Conservation (phyloP, 2,888 invertebrate species). For the Ophion ventricosus region DNA sequence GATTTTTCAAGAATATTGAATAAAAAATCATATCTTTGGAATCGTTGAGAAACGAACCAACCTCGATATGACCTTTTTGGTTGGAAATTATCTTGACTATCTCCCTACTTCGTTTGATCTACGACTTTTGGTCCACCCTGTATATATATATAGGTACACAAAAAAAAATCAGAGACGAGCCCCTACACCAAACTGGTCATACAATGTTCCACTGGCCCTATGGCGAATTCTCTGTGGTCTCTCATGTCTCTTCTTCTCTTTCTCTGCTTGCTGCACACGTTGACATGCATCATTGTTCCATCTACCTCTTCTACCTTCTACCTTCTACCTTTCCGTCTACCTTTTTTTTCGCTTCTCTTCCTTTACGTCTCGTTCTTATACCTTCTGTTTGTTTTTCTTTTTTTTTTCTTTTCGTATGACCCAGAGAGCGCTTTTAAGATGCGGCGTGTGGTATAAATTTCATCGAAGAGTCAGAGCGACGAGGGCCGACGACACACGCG, state of each 20-base stretch:
- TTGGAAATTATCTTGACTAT: too few species aligned
- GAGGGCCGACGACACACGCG: constrained; percentile 38
- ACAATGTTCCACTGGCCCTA: constrained; percentile 20
- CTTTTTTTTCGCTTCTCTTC: too few species aligned
- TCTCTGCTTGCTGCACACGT: constrained; percentile 33
- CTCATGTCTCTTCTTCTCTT: constrained; percentile 10
- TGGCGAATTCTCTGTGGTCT: constrained; percentile 30
- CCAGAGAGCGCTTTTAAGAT: constrained; percentile 67
- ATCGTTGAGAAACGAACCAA: too few species aligned
- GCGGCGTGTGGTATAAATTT: constrained; percentile 72
- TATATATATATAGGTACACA: constrained; percentile 60
- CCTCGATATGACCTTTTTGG: too few species aligned
- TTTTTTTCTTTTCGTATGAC: constrained; percentile 40
- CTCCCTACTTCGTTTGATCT: too few species aligned
- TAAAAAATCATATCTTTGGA: too few species aligned
- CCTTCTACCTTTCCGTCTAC: constrained; percentile 4
- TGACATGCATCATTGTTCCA: constrained; percentile 25
- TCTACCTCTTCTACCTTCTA: constrained; percentile 27
- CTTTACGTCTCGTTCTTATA: too few species aligned
- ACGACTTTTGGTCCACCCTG: too few species aligned
- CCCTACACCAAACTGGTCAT: constrained; percentile 48
- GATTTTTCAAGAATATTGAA: too few species aligned
- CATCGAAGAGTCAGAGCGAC: constrained; percentile 68
- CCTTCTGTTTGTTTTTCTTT: constrained; percentile 43
- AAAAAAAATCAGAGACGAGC: constrained; percentile 45